A percentile compares a stretch with the other conserved stretches of the same genome.
Evolutionary conservation across 2,888 invertebrate genomes (phyloP).

Genomic region (Cryptus viduatorius): DNA sequence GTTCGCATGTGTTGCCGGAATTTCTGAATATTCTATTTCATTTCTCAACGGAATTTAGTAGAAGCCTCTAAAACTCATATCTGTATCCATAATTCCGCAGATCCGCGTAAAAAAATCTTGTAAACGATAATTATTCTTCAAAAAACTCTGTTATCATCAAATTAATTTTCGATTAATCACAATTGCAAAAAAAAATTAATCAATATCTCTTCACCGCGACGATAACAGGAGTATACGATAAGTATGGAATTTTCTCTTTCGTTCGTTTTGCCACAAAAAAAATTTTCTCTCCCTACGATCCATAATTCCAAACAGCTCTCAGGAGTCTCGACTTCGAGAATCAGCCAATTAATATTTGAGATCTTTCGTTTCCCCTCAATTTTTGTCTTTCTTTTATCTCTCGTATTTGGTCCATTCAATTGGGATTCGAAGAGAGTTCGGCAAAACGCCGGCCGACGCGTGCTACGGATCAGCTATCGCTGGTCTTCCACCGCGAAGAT

Average conservation of each 20-base stretch:
- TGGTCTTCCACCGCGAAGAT: constrained; percentile 10
- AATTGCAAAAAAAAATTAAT: neutral
- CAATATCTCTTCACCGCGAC: neutral
- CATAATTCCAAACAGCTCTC: constrained; percentile 13
- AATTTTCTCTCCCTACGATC: neutral
- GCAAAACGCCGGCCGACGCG: constrained; percentile 27
- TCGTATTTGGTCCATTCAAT: constrained; percentile 44
- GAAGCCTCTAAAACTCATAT: constrained; percentile 42
- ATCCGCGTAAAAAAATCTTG: too few relatives aligned
- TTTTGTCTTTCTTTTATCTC: constrained; percentile 14
- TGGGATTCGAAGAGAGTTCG: constrained; percentile 26
- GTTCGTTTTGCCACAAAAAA: constrained; percentile 21
- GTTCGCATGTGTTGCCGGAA: constrained; percentile 25
- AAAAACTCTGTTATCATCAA: neutral
- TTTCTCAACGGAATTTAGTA: constrained; percentile 76
- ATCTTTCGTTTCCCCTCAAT: constrained; percentile 31
- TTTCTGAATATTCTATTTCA: constrained; percentile 76
- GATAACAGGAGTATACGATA: neutral
- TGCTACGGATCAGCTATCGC: constrained; percentile 9
- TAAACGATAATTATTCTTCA: neutral
- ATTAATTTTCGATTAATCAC: neutral
- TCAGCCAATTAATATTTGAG: constrained; percentile 69
- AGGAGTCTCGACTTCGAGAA: constrained; percentile 8
- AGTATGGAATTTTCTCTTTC: neutral
- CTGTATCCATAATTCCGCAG: neutral